Percentiles rank a stretch among this genome's conserved stretches.
Evolutionary conservation across 2,113 vertebrate species (phyloP).

Genomic region (Eolophus roseicapilla): DNA sequence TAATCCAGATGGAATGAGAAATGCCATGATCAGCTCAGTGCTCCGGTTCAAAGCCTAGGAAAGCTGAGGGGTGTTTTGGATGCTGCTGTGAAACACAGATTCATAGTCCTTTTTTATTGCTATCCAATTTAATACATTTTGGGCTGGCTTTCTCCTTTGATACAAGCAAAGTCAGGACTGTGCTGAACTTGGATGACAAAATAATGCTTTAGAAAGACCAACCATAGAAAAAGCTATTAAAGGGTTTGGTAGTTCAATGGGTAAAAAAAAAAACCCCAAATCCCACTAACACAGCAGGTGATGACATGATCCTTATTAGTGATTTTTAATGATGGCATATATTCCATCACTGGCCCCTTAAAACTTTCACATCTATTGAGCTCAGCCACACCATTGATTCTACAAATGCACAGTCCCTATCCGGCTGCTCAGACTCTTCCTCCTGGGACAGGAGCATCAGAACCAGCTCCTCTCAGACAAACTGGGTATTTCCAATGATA

Average conservation of each 20-base stretch:
- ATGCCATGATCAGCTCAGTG: not conserved
- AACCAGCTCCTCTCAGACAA: not conserved
- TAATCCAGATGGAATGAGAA: conserved; percentile 10
- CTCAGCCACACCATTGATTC: not conserved
- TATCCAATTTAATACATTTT: not conserved
- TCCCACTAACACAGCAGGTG: not conserved
- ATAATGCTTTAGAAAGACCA: not conserved
- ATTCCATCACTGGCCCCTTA: not conserved
- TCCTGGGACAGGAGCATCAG: not conserved
- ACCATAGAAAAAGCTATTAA: not conserved
- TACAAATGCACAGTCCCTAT: not conserved
- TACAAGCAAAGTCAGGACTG: not conserved
- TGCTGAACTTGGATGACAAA: not conserved
- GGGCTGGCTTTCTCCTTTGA: not conserved
- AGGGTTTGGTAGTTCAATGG: not conserved
- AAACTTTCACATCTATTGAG: not conserved
- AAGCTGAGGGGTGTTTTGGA: not conserved
- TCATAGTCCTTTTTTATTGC: not conserved
- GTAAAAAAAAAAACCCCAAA: not conserved
- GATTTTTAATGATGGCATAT: not conserved
- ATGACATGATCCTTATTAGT: not conserved
- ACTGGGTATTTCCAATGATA: not conserved
- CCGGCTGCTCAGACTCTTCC: not conserved
- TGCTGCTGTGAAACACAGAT: not conserved
- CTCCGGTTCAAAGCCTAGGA: not conserved